Percentiles rank a stretch among this genome's conserved stretches.
Conservation (phyloP, 2,113 vertebrate species). For the Neoarius graeffei region DNA sequence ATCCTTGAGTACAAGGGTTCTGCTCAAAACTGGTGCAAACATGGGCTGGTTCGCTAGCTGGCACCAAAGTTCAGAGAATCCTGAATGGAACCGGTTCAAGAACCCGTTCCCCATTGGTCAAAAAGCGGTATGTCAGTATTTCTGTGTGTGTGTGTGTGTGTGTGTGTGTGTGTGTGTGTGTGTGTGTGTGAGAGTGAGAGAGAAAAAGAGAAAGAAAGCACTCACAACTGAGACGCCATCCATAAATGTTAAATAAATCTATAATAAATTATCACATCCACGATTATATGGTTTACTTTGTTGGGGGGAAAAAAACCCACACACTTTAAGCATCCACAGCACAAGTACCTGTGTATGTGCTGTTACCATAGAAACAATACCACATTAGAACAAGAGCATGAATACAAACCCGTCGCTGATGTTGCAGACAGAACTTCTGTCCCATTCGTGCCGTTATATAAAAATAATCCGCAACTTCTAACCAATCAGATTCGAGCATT, state of each 20-base stretch:
- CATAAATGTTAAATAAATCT: not conserved
- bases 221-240: not conserved
- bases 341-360: not conserved
- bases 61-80: no score
- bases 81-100: no score
- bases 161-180: no score
- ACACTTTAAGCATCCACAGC: not conserved
- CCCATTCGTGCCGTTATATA: not conserved
- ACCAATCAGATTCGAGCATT: not conserved
- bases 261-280: not conserved
- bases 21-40: no score
- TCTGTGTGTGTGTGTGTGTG: no score
- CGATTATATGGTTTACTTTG: not conserved
- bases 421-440: not conserved
- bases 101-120: no score
- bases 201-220: not conserved
- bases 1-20: no score
- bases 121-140: no score
- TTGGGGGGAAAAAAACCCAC: not conserved
- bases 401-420: not conserved
- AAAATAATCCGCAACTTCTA: not conserved
- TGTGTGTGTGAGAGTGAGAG: no score
- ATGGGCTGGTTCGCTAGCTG: no score
- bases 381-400: not conserved
- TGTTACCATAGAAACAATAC: not conserved